Conservation (phyloP, 2,113 vertebrate species). For the Perccottus glenii region DNA sequence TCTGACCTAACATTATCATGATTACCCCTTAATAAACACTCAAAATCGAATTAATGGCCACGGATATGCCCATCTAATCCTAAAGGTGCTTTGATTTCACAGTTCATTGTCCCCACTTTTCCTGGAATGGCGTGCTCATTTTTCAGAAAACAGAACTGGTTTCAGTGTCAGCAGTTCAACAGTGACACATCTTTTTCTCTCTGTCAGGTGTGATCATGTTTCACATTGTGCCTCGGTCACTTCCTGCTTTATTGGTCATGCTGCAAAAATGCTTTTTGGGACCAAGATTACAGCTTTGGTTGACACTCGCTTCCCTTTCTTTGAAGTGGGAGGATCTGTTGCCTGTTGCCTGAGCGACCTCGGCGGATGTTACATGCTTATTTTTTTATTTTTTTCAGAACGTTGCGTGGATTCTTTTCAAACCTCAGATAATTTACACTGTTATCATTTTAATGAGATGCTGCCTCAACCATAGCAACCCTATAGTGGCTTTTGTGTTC, state of each 20-base stretch:
- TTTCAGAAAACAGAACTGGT: background rate
- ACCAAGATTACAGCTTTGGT: background rate
- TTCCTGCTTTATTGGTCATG: conserved; percentile 6
- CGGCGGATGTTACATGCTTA: background rate
- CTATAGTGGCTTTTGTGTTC: background rate
- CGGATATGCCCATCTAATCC: background rate
- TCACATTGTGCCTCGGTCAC: background rate
- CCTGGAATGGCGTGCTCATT: background rate
- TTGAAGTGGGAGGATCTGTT: background rate
- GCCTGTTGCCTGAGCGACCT: background rate
- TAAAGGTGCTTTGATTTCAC: background rate
- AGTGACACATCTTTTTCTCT: background rate
- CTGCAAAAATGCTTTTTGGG: background rate
- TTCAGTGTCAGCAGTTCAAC: background rate
- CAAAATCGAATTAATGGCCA: background rate
- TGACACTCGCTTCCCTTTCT: background rate
- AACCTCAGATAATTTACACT: background rate
- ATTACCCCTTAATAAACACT: background rate
- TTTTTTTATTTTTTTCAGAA: background rate
- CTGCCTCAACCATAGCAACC: background rate
- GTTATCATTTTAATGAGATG: background rate
- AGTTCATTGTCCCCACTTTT: too few species aligned
- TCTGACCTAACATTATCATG: background rate
- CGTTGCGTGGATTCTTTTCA: background rate
- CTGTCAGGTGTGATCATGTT: background rate